These are phyloP conservation scores for Serranus cabrilla DNA, from an alignment of 2,797 vertebrate genomes.

Conservation along the genomic window DNA sequence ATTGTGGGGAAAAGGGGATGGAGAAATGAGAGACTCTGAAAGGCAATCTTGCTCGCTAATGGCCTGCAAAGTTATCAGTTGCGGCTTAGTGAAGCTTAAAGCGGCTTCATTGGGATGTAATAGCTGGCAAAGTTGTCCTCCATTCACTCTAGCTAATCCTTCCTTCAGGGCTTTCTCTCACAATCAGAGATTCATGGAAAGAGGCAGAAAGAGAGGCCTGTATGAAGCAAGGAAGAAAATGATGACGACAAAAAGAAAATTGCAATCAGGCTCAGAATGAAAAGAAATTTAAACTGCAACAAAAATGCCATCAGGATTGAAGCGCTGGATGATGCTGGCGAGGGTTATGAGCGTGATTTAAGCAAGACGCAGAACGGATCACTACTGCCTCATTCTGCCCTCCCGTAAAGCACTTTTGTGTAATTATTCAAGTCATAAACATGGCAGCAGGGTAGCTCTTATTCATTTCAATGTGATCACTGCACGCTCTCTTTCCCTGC, in stretches of 20 bases:
- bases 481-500: slow-evolving; percentile 52
- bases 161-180: slow-evolving; percentile 80
- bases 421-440: slow-evolving; percentile 78
- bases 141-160: slow-evolving; percentile 84
- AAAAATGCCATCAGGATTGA: slow-evolving; percentile 46
- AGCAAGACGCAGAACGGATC: slow-evolving; percentile 53
- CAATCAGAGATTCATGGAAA: slow-evolving; percentile 79
- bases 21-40: slow-evolving; percentile 74
- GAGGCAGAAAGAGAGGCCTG: slow-evolving; percentile 66
- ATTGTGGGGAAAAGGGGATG: slow-evolving; percentile 72
- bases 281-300: slow-evolving; percentile 68
- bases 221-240: slow-evolving; percentile 58
- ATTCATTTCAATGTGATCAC: slow-evolving; percentile 61
- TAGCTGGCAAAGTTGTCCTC: slow-evolving; percentile 85
- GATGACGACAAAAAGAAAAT: slow-evolving; percentile 71
- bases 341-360: slow-evolving; percentile 50
- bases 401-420: slow-evolving; percentile 61
- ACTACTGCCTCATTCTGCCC: slow-evolving; percentile 30
- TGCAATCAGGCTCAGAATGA: slow-evolving; percentile 72
- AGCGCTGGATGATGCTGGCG: slow-evolving; percentile 55
- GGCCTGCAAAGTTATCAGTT: slow-evolving; percentile 88
- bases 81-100: slow-evolving; percentile 87
- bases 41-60: slow-evolving; percentile 86
- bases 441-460: slow-evolving; percentile 60
- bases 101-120: slow-evolving; percentile 84